Base-by-base conservation (phyloP, 2,888 invertebrate species). In the Helicoverpa assulta region DNA sequence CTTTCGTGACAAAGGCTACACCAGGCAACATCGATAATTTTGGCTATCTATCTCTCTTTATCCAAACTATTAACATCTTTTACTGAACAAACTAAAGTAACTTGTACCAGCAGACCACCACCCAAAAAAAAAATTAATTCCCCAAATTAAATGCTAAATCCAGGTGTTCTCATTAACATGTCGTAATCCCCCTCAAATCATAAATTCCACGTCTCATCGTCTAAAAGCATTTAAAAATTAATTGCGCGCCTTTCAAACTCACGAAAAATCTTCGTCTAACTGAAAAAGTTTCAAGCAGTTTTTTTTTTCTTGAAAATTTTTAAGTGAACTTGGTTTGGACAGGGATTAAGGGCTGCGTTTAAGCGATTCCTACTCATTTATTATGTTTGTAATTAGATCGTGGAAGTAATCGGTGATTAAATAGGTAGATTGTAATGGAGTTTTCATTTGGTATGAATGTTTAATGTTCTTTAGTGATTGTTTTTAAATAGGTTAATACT, bases 161-260 rank as follows among this genome's bases (percentile, higher is more conserved):
- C 14, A 53, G 21, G 21, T 53, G 21, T 16, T 7, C 26, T 37
- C 70, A 8, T 12, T 2, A 68, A 68, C 68, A 63, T 61, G 62
- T 40, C 14, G 40, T 57, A 37, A 16, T 57, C 47, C 40, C 54
- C 55, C 58, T 26, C 29, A 63, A 66, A 53, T 81, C 51, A 47
- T 55, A 63, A 77, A 78, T 58, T 55, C 37, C 67, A 52, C 58
- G 73, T 55, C 54, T 18, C 40, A 51, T 56, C 63, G 19, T 67
- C 69, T 63, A 58, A 62, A 72, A 86, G 72, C 68, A 76, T 82
- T 81, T 83, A 85, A 86, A 87, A 84, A 87, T 84, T 86, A 86
- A 87, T 86, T 84, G 83, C 82, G 71, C 70, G 75, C 81, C 79
- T 79, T 77, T 80, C 76, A 72, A 79, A 83, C 80, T 81, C 71